Conservation (phyloP, 2,797 vertebrate genomes). For the Eutrigla gurnardus region DNA sequence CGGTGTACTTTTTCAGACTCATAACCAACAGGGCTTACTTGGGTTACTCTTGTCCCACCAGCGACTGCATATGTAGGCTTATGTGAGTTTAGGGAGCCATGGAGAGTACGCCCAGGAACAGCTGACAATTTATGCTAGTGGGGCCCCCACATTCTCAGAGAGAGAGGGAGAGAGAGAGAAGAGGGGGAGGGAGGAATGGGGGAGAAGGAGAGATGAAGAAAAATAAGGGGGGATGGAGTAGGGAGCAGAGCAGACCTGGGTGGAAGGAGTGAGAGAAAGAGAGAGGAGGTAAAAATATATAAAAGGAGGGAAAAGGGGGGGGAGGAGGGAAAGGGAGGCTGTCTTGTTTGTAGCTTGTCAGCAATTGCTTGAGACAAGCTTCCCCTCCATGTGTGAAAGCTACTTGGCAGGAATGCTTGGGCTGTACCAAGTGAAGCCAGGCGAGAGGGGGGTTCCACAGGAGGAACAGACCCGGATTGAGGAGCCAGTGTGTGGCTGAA, state of each 20-base stretch:
- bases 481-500: slow-evolving; percentile 90
- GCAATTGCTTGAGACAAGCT: slow-evolving; percentile 96
- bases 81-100: slow-evolving; percentile 81
- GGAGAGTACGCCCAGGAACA: slow-evolving; percentile 83
- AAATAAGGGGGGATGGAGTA: slow-evolving; percentile 5
- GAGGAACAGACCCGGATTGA: slow-evolving; percentile 88
- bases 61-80: slow-evolving; percentile 73
- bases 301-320: slow-evolving; percentile 19
- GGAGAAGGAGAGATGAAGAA: slow-evolving; percentile 9
- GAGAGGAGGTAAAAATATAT: slow-evolving; percentile 1
- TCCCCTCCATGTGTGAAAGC: slow-evolving; percentile 95
- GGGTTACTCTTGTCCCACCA: slow-evolving; percentile 78
- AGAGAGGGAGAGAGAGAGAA: slow-evolving; percentile 39
- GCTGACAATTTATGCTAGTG: slow-evolving; percentile 85
- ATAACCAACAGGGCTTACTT: slow-evolving; percentile 73
- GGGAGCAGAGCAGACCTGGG: slow-evolving; percentile 30
- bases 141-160: slow-evolving; percentile 84
- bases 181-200: slow-evolving; percentile 2
- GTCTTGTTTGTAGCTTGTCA: slow-evolving; percentile 98
- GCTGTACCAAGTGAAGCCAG: slow-evolving; percentile 89
- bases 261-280: slow-evolving; percentile 27
- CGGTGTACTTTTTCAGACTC: slow-evolving; percentile 75
- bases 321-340: slow-evolving; percentile 82
- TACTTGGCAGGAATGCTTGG: slow-evolving; percentile 97
- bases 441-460: slow-evolving; percentile 86